These are phyloP conservation scores for Aplidium turbinatum DNA, from an alignment of 23 tunicate species.

Conservation along the genomic window DNA sequence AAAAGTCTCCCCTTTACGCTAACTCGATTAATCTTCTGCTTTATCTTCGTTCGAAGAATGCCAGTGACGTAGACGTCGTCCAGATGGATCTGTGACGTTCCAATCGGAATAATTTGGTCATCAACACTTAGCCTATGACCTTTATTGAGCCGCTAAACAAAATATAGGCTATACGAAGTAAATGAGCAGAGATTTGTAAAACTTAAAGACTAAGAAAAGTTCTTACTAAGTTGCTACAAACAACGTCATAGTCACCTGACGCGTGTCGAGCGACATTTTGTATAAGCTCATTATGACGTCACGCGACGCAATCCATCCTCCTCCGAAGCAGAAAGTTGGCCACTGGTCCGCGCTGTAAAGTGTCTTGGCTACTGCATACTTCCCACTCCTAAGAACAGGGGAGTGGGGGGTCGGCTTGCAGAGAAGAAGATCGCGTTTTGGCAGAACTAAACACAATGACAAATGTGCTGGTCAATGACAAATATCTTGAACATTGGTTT, in stretches of 20 bases:
- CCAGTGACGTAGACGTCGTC: conserved; percentile 76
- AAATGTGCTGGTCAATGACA: too few species aligned
- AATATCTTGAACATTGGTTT: too few species aligned
- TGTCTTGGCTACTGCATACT: conserved; percentile 47
- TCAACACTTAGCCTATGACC: too few species aligned
- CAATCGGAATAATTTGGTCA: too few species aligned
- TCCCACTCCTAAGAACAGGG: conserved; percentile 53
- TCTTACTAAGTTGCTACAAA: too few species aligned
- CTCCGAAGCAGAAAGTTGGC: conserved; percentile 83
- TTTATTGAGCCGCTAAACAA: too few species aligned
- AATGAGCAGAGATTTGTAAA: too few species aligned
- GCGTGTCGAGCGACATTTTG: conserved; percentile 19
- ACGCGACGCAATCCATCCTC: conserved; percentile 67
- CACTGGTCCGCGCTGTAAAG: conserved; percentile 37
- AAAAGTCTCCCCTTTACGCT: conserved; percentile 17
- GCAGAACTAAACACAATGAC: too few species aligned
- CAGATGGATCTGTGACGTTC: conserved; percentile 37
- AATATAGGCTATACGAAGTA: too few species aligned
- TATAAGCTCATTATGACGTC: conserved; percentile 56
- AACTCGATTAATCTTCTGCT: conserved; percentile 8
- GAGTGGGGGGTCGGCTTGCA: conserved; percentile 43
- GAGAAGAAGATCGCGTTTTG: conserved; percentile 35
- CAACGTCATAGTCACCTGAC: too few species aligned
- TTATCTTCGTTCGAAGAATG: conserved; percentile 44
- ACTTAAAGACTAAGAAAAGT: too few species aligned